Percentiles rank a stretch among this genome's conserved stretches.
Evolutionary conservation across 30 jellyfish, hydroid and myxozoan species (phyloP).

Genomic region (Clytia hemisphaerica): DNA sequence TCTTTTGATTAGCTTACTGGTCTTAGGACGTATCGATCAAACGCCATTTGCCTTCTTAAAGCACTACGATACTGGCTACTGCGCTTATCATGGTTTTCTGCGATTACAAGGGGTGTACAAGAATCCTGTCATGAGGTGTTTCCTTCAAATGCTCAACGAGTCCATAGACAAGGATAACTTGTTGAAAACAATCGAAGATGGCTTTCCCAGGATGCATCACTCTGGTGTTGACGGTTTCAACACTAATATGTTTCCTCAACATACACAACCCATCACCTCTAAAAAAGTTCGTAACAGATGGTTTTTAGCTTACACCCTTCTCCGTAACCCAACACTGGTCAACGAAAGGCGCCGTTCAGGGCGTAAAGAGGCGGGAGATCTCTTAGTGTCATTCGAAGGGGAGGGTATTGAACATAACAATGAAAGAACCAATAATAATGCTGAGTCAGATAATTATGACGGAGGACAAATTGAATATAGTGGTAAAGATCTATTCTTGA

Average conservation of each 20-base stretch:
- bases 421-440: no score
- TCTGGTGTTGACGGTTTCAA: no score
- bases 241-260: background rate
- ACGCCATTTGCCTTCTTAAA: background rate
- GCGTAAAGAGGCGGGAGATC: no score
- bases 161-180: background rate
- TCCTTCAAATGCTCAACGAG: background rate
- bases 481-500: no score
- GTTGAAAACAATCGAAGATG: background rate
- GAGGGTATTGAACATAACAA: no score
- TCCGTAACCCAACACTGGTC: no score
- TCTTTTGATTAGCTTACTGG: background rate
- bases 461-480: no score
- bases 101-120: background rate
- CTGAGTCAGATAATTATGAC: no score
- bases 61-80: background rate
- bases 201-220: background rate
- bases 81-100: conserved; percentile 4
- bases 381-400: no score
- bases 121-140: conserved; percentile 10
- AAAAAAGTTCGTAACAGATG: background rate
- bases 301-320: conserved; percentile 11
- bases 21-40: conserved; percentile 7
- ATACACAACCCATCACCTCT: background rate
- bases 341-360: no score